These are phyloP conservation scores for Chrysaora quinquecirrha DNA, from an alignment of 30 jellyfish, hydroid and myxozoan species.

Conservation along the genomic window DNA sequence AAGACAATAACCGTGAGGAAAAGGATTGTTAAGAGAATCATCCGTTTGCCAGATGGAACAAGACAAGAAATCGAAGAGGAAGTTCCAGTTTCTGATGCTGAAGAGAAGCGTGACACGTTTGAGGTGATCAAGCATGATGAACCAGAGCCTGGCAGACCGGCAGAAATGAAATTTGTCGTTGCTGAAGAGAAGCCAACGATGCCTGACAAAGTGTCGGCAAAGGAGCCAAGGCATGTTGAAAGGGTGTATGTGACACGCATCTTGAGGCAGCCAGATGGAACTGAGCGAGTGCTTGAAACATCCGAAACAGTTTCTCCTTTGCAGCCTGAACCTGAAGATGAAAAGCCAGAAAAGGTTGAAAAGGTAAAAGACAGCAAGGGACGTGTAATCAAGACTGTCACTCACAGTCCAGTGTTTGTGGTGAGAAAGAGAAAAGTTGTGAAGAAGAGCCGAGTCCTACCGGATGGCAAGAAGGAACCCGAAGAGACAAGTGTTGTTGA, in stretches of 20 bases:
- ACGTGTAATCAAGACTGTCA: not conserved
- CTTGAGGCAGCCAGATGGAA: slow-evolving; percentile 4
- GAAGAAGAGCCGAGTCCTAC: not conserved
- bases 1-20: slow-evolving; percentile 64
- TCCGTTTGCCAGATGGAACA: slow-evolving; percentile 72
- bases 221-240: slow-evolving; percentile 4
- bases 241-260: slow-evolving; percentile 12
- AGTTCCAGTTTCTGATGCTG: slow-evolving; percentile 44
- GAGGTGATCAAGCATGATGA: not conserved
- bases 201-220: not conserved
- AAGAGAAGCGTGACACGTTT: slow-evolving; percentile 11
- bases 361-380: not conserved
- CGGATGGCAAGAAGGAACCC: slow-evolving; percentile 28
- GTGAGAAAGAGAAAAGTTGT: not conserved
- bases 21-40: slow-evolving; percentile 61
- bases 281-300: slow-evolving; percentile 11
- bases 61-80: slow-evolving; percentile 74
- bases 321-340: slow-evolving; percentile 4
- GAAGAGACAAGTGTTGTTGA: slow-evolving; percentile 7
- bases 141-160: not conserved
- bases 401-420: not conserved
- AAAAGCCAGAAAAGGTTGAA: not conserved
- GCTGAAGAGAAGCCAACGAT: not conserved
- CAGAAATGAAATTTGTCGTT: not conserved
- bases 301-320: slow-evolving; percentile 1